Conservation (phyloP, 1,140 invertebrate species). For the Trichonephila inaurata region DNA sequence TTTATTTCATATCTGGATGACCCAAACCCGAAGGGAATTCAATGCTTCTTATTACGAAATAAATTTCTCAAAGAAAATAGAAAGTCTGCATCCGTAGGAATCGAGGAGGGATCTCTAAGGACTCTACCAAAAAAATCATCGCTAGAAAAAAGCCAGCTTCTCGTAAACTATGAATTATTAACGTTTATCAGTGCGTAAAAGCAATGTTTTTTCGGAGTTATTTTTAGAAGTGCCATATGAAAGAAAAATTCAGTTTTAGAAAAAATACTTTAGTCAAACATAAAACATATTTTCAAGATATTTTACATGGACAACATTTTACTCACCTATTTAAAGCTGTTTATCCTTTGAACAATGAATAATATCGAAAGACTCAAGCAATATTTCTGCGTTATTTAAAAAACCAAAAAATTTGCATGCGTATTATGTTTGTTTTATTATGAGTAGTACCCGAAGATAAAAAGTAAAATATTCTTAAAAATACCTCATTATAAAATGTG, state of each 20-base stretch:
- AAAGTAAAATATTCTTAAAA: too few species aligned
- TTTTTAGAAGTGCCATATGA: background rate
- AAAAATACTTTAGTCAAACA: background rate
- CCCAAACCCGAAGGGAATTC: background rate
- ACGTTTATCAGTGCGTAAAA: background rate
- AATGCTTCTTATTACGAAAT: constrained; percentile 16
- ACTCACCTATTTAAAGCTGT: too few species aligned
- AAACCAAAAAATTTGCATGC: too few species aligned
- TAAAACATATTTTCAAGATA: background rate
- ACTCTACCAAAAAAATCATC: background rate
- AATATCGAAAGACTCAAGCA: too few species aligned
- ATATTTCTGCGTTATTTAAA: too few species aligned
- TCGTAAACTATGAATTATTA: constrained; percentile 26
- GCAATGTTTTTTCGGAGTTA: background rate
- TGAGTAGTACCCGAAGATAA: too few species aligned
- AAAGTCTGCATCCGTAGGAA: background rate
- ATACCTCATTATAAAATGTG: too few species aligned
- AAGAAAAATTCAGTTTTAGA: background rate
- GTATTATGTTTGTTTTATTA: too few species aligned
- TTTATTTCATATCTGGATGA: constrained; percentile 32
- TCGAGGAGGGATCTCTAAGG: background rate
- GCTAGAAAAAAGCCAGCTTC: background rate
- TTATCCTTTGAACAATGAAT: too few species aligned
- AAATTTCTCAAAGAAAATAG: constrained; percentile 16
- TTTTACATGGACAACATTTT: too few species aligned